A percentile compares a stretch with the other conserved stretches of the same genome.
Conservation (phyloP, 2,888 invertebrate genomes). For the Isotomurus palustris region DNA sequence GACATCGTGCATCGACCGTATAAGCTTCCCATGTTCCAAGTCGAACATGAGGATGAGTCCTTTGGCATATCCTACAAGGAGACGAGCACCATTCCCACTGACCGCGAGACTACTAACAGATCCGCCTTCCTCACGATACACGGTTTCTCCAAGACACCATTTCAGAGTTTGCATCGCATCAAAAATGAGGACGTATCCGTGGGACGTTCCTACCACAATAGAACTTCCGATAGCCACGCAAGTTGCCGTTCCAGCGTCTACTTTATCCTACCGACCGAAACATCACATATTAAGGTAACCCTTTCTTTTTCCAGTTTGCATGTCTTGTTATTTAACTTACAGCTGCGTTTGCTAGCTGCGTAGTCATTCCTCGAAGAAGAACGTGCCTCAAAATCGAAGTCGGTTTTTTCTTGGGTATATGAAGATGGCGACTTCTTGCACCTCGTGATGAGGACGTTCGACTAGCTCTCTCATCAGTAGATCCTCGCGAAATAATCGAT, state of each 20-base stretch:
- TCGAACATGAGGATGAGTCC: slow-evolving; percentile 91
- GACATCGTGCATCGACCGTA: slow-evolving; percentile 67
- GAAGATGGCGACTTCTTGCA: slow-evolving; percentile 20
- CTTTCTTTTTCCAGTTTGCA: background rate
- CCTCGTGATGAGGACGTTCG: slow-evolving; percentile 46
- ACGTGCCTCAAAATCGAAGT: slow-evolving; percentile 70
- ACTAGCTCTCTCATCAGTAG: slow-evolving; percentile 46
- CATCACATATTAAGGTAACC: too few relatives aligned
- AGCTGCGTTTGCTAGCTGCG: slow-evolving; percentile 79
- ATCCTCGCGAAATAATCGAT: slow-evolving; percentile 48
- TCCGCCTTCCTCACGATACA: slow-evolving; percentile 56
- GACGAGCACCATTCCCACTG: slow-evolving; percentile 77
- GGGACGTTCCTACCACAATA: slow-evolving; percentile 89
- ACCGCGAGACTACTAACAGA: slow-evolving; percentile 66
- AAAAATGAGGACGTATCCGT: slow-evolving; percentile 83
- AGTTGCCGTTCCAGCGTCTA: slow-evolving; percentile 83
- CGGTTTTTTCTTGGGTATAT: slow-evolving; percentile 46
- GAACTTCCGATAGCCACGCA: slow-evolving; percentile 71
- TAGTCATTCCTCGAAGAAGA: slow-evolving; percentile 79
- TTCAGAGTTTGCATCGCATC: slow-evolving; percentile 79
- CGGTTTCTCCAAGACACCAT: slow-evolving; percentile 68
- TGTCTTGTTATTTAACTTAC: slow-evolving; percentile 54
- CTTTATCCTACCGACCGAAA: slow-evolving; percentile 63
- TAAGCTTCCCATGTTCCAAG: slow-evolving; percentile 65
- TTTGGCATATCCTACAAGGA: slow-evolving; percentile 73